Evolutionary conservation across 2,113 vertebrate species (phyloP).

Genomic region (Panthera leo): DNA sequence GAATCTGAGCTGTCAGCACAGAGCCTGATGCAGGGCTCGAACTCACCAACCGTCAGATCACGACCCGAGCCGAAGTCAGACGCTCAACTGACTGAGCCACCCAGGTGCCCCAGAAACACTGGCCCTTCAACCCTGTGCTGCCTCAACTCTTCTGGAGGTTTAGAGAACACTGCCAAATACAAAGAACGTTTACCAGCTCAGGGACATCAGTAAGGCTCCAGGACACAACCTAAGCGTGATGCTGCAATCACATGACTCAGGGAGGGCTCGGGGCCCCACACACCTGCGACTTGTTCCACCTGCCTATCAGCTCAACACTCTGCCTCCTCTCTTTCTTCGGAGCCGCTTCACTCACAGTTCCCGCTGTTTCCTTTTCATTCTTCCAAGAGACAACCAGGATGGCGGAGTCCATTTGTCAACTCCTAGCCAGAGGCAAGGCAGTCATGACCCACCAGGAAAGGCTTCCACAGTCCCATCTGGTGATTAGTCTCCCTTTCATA

Average conservation of each 20-base stretch:
- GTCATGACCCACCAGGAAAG: background rate
- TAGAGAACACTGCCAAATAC: background rate
- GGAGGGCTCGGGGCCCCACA: background rate
- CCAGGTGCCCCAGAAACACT: background rate
- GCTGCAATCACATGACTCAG: background rate
- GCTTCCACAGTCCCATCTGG: background rate
- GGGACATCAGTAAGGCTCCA: background rate
- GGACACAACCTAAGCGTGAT: rapidly evolving
- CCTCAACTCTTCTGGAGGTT: background rate
- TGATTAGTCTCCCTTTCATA: background rate
- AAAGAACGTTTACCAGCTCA: background rate
- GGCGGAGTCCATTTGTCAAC: background rate
- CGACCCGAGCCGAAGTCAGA: too few species aligned
- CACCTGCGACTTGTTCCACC: background rate
- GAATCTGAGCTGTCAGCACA: too few species aligned
- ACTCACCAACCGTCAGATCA: too few species aligned
- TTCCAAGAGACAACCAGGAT: background rate
- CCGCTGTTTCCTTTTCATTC: background rate
- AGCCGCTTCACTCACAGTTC: background rate
- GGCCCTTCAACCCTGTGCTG: background rate
- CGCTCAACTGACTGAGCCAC: too few species aligned
- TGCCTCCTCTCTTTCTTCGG: background rate
- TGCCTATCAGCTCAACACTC: background rate
- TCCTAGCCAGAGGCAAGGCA: background rate
- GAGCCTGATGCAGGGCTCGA: too few species aligned